These are phyloP conservation scores for Drosophila aff. DNA, from an alignment of 1,140 invertebrate genomes.

Conservation along the genomic window DNA sequence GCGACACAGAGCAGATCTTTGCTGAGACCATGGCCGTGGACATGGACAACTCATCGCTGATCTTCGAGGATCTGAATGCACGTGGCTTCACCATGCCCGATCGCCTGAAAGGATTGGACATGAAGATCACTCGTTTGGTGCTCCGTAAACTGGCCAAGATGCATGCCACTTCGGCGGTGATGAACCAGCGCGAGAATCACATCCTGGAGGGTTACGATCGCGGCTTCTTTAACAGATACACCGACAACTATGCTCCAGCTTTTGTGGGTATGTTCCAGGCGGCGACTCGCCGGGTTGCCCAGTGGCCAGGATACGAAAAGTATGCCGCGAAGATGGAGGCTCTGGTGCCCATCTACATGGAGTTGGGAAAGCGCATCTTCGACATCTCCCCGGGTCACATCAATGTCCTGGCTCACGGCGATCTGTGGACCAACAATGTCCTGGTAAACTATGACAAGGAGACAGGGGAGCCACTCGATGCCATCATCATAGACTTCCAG, in stretches of 20 bases:
- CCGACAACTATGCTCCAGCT: slow-evolving; percentile 66
- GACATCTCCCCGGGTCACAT: slow-evolving; percentile 85
- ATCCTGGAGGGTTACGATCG: slow-evolving; percentile 70
- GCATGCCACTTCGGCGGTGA: slow-evolving; percentile 86
- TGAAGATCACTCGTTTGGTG: slow-evolving; percentile 85
- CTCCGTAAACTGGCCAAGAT: slow-evolving; percentile 87
- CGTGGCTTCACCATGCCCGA: slow-evolving; percentile 85
- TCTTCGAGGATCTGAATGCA: slow-evolving; percentile 79
- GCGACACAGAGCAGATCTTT: slow-evolving; percentile 71
- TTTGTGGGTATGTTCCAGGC: slow-evolving; percentile 68
- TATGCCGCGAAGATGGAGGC: slow-evolving; percentile 68
- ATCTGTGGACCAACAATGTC: slow-evolving; percentile 89
- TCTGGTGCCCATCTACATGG: slow-evolving; percentile 67
- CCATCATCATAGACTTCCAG: slow-evolving; percentile 85
- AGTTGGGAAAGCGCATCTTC: slow-evolving; percentile 72
- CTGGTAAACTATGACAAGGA: slow-evolving; percentile 87
- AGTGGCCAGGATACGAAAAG: slow-evolving; percentile 63
- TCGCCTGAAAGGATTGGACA: slow-evolving; percentile 86
- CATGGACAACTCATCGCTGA: slow-evolving; percentile 58
- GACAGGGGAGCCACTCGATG: slow-evolving; percentile 85
- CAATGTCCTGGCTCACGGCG: slow-evolving; percentile 88
- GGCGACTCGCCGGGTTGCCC: slow-evolving; percentile 45
- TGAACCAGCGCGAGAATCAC: slow-evolving; percentile 71
- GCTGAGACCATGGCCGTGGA: slow-evolving; percentile 76
- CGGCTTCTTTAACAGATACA: slow-evolving; percentile 79